Conservation (phyloP, 2,113 vertebrate species). For the human region GRCh38 chr15:78604001-78604500, state of each 20-base stretch:
- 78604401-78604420: not conserved
- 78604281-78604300: no score
- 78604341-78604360: not conserved
- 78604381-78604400: not conserved
- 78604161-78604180: no score
- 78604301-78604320: no score
- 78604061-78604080: not conserved
- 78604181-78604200: not conserved
- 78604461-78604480: no score
- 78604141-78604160: not conserved
- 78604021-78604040: not conserved
- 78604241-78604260: not conserved
- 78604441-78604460: not conserved
- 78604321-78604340: not conserved
- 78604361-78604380: not conserved
- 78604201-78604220: not conserved
- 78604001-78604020: not conserved
- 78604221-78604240: fast-evolving
- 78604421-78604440: not conserved
- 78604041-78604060: not conserved
- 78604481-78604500: not conserved
- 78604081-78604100: not conserved
- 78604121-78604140: not conserved
- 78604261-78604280: not conserved
- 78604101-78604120: not conserved